Evolutionary conservation across 2,797 vertebrate genomes (phyloP), one percentile per base, ranked within the genome.

Genomic region (Rhadinocentrus ornatus): DNA sequence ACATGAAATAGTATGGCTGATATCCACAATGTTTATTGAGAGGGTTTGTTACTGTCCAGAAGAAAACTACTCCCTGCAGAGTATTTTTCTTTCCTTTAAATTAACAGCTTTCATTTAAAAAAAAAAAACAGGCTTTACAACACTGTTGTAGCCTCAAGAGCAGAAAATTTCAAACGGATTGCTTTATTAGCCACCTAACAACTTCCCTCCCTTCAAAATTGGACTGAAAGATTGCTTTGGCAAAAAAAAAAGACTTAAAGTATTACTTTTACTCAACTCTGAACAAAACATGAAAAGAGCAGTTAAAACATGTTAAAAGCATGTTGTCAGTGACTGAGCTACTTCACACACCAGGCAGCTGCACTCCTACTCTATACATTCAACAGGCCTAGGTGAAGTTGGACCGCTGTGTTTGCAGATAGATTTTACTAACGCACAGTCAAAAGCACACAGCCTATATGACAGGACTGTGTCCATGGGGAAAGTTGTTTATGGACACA

Each of bases 1-100:
- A 85, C 62, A 77, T 73, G 71, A 85, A 89, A 86, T 73, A 80
- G 87, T 90, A 91, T 92, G 91, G 91, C 90, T 92, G 84, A 91
- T 79, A 88, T 93, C 86, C 89, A 82, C 68, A 60, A 74, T 71
- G 68, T 64, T 77, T 65, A 75, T 71, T 77, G 4, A 60, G 48
- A 67, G 29, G 54, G 20, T 68, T 79, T 72, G 58, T 57, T 70
- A 7, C 48, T 57, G 56, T 50, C 9, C 37, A 52, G 34, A 31
- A 41, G 50, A 34, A 54, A 66, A 66, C 44, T 34, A 57, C 29
- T 67, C 64, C 66, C 66, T 69, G 75, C 48, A 71, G 66, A 62
- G 66, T 63, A 37, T 53, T 53, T 66, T 32, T 34, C 4, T 18
- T 0, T 64, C 1, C 29, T 64, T 31, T 37, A 11, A 50, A 69